These are phyloP conservation scores for Myioborus miniatus DNA, from an alignment of 2,797 vertebrate genomes.

Conservation along the genomic window DNA sequence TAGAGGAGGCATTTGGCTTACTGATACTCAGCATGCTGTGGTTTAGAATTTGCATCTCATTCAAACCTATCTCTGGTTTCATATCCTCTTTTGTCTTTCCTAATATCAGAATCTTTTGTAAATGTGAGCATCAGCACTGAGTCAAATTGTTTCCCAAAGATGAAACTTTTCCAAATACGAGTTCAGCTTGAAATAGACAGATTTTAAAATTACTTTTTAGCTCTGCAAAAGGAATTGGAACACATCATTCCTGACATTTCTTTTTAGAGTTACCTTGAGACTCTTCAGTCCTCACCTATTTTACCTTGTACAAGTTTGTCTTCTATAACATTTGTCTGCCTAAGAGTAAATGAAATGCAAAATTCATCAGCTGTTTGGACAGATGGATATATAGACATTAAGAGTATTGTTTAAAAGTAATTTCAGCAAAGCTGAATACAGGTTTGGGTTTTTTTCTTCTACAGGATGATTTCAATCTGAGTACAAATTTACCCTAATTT, in stretches of 20 bases:
- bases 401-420: not conserved
- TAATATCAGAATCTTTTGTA: not conserved
- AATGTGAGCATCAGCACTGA: not conserved
- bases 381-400: not conserved
- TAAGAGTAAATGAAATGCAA: not conserved
- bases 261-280: slow-evolving; percentile 19
- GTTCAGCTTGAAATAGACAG: not conserved
- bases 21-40: not conserved
- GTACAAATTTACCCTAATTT: not conserved
- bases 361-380: not conserved
- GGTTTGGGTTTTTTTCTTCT: not conserved
- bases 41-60: not conserved
- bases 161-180: not conserved
- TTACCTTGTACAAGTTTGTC: not conserved
- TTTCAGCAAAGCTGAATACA: not conserved
- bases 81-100: slow-evolving; percentile 19
- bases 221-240: not conserved
- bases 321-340: not conserved
- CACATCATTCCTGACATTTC: not conserved
- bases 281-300: not conserved
- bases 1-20: slow-evolving; percentile 7
- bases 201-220: not conserved
- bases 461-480: not conserved
- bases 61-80: not conserved
- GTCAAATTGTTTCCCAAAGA: not conserved